Evolutionary conservation across 2,113 vertebrate species (phyloP), one percentile per base, ranked within the genome.

Genomic region (Oncorhynchus kisutch): DNA sequence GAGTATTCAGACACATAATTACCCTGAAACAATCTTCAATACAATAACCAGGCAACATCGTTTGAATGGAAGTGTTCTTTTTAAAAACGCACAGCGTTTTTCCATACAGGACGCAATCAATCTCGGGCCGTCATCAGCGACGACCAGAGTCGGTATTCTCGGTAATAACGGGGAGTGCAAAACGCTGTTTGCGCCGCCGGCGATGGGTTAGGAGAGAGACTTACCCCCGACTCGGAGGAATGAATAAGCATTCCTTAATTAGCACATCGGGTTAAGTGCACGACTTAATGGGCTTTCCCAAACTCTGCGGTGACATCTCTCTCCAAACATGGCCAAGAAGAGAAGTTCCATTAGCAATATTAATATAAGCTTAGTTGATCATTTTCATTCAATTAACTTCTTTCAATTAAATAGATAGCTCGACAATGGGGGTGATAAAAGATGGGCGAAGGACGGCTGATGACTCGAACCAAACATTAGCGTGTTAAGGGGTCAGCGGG

Each of bases 311-410:
- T 96, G 96, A 97, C 97, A 96, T 95, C 94, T 93, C 93, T 95
- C 95, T 97, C 96, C 95, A 98, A 98, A 97, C 96, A 97, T 95
- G 91, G 97, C 97, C 98, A 97, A 96, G 96, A 96, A 96, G 94
- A 96, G 51, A 96, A 95, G 95, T 96, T 99, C 97, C 97, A 99
- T 99, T 99, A 99, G 98, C 97, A 98, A 97, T 99, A 99, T 99
- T 99, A 99, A 99, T 98, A 98, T 95, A 96, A 99, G 97, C 98
- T 99, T 99, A 99, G 96, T 97, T 99, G 97, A 99, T 98, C 96
- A 99, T 99, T 99, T 99, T 99, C 98, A 99, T 99, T 99, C 98
- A 99, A 99, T 99, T 99, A 99, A 97, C 97, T 99, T 99, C 97
- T 97, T 99, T 97, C 97, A 96, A 98, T 99, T 99, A 99, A 99